Percentiles rank a stretch among this genome's conserved stretches.
Evolutionary conservation across 2,113 vertebrate species (phyloP).

Genomic region (Motacilla tschutschensis): DNA sequence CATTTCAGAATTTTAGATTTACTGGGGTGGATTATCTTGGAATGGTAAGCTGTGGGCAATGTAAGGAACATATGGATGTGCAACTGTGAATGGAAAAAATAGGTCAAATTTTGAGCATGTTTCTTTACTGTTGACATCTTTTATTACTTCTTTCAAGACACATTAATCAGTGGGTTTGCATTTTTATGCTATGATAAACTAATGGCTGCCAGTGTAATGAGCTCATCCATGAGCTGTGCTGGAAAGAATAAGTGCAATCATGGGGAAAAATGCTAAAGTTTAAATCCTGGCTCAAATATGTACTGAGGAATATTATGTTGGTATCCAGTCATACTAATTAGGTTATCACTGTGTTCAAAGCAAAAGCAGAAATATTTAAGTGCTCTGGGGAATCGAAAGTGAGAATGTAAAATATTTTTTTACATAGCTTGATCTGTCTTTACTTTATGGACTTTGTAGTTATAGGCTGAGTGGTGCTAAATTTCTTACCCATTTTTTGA

Average conservation of each 20-base stretch:
- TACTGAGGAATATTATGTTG: constrained; percentile 42
- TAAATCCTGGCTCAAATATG: constrained; percentile 32
- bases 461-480: background rate
- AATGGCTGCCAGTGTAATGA: constrained; percentile 51
- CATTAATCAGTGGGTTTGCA: constrained; percentile 40
- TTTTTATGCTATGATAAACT: constrained; percentile 54
- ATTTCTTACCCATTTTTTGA: background rate
- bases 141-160: constrained; percentile 31
- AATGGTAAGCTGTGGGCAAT: background rate
- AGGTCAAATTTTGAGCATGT: background rate
- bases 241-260: constrained; percentile 46
- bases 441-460: background rate
- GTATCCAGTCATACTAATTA: constrained; percentile 43
- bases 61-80: background rate
- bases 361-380: constrained; percentile 29
- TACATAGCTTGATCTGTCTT: background rate
- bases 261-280: constrained; percentile 60
- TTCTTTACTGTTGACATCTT: background rate
- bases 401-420: background rate
- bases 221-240: constrained; percentile 46
- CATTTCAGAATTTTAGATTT: background rate
- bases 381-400: constrained; percentile 6
- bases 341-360: constrained; percentile 39
- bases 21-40: background rate
- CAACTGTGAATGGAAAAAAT: background rate